Percentiles rank a stretch among this genome's conserved stretches.
Evolutionary conservation across 2,888 invertebrate genomes (phyloP).

Genomic region (Cataglyphis altisquamis): DNA sequence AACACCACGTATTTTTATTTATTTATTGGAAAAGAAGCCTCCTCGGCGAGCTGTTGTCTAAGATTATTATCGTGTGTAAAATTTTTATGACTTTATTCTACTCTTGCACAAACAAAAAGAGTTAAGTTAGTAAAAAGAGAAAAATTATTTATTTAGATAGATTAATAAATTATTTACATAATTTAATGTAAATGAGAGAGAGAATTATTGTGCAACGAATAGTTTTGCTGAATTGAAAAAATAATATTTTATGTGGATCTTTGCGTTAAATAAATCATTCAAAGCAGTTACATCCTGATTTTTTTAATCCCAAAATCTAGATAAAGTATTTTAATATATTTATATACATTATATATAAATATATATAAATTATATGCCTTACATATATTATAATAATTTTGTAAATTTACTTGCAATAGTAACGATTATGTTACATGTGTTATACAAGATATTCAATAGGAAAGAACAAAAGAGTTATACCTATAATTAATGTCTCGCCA

Average conservation of each 20-base stretch:
- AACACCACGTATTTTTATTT: background rate
- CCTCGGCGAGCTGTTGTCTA: too few species aligned
- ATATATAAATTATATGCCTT: background rate
- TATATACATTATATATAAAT: background rate
- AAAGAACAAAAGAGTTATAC: background rate
- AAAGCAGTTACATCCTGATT: background rate
- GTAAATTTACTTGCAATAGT: background rate
- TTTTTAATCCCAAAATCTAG: background rate
- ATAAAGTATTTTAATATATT: background rate
- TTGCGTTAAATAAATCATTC: background rate
- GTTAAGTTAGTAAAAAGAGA: too few species aligned
- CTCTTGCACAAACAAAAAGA: too few species aligned
- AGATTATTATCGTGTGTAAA: background rate
- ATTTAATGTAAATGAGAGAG: background rate
- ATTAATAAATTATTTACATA: background rate
- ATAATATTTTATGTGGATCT: background rate
- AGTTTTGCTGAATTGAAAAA: background rate
- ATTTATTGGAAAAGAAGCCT: constrained; percentile 12
- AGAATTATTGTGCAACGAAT: background rate
- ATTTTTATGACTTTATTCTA: background rate
- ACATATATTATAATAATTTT: background rate
- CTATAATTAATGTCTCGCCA: background rate
- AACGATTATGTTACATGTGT: background rate
- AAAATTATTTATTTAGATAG: too few species aligned
- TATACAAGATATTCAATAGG: background rate